Evolutionary conservation across 2,888 invertebrate genomes (phyloP).

Genomic region (Erebia aethiops): DNA sequence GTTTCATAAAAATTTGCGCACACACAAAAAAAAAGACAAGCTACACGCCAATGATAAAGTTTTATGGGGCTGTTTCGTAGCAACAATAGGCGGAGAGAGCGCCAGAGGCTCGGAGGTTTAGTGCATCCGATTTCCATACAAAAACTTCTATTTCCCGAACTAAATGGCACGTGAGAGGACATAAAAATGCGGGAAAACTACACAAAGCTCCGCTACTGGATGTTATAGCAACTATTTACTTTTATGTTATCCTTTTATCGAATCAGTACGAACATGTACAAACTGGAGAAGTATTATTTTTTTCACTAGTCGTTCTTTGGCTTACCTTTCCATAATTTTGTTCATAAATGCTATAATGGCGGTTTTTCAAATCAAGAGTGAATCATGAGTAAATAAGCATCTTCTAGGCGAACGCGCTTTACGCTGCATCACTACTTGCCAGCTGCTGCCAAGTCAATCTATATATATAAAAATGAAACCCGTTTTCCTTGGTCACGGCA

Average conservation of each 20-base stretch:
- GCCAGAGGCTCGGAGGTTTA: slow-evolving; percentile 67
- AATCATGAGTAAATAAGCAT: too few species aligned
- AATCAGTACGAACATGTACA: slow-evolving; percentile 21
- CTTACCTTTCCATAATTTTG: background rate
- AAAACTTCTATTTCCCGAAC: slow-evolving; percentile 81
- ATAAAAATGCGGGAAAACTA: slow-evolving; percentile 79
- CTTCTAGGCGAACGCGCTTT: too few species aligned
- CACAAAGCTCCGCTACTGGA: slow-evolving; percentile 55
- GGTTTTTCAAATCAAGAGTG: too few species aligned
- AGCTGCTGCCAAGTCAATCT: too few species aligned
- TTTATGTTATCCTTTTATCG: slow-evolving; percentile 56
- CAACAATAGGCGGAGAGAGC: slow-evolving; percentile 71
- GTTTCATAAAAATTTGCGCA: slow-evolving; percentile 53
- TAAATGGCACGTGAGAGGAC: slow-evolving; percentile 81
- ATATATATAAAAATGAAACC: too few species aligned
- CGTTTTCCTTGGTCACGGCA: too few species aligned
- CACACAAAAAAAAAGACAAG: slow-evolving; percentile 36
- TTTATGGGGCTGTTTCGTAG: slow-evolving; percentile 74
- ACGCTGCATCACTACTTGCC: too few species aligned
- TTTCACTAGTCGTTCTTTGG: background rate
- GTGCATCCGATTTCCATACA: slow-evolving; percentile 82
- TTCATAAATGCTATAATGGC: background rate
- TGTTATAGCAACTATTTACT: slow-evolving; percentile 49
- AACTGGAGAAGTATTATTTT: slow-evolving; percentile 17
- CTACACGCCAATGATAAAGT: slow-evolving; percentile 69